Evolutionary conservation across 2,113 vertebrate species (phyloP), one percentile per base, ranked within the genome.

Genomic region (Carassius auratus): DNA sequence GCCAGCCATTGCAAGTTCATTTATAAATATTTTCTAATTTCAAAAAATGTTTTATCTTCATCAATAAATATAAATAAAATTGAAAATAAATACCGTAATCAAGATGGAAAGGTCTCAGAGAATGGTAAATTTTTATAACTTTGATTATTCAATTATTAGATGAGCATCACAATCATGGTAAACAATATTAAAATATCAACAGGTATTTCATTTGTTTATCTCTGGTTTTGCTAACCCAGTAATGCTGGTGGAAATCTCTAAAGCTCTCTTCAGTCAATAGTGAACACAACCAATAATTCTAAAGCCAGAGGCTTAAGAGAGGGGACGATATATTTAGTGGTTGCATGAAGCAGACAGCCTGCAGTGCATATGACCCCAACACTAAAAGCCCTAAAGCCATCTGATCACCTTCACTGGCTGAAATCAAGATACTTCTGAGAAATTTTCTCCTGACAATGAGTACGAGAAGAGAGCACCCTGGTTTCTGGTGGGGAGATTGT

Each of bases 221-320:
- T 76, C 15, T 79, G n/a, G 36, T 23, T 80, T 42, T 45, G 57
- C 57, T n/a, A 33, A 75, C 48, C 0, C 21, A 52, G 4, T 33
- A 1, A 45, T 74, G 45, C 15, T 74, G 21, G 42, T 42, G 38
- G n/a, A 33, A 87, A 48, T 77, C 38, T 64, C 42, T 71, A 68
- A 85, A 64, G 52, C 64, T 69, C 61, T 38, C 21, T 26, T 69
- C 3, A 81, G 73, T 84, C 84, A 77, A 86, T 82, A 84, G 17
- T 68, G 83, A 52, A 36, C 59, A 36, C 73, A 82, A 64, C 17
- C 17, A 62, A 75, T 76, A 81, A 76, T 75, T 10, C n/a, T 68
- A 82, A n/a, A 57, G 4, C 62, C 57, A 62, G 21, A 50, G 57
- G 42, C 26, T 57, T 30, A 68, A 62, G 26, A 57, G 17, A 81